Conservation (phyloP, 2,888 invertebrate genomes). For the Diaprepes abbreviatus region DNA sequence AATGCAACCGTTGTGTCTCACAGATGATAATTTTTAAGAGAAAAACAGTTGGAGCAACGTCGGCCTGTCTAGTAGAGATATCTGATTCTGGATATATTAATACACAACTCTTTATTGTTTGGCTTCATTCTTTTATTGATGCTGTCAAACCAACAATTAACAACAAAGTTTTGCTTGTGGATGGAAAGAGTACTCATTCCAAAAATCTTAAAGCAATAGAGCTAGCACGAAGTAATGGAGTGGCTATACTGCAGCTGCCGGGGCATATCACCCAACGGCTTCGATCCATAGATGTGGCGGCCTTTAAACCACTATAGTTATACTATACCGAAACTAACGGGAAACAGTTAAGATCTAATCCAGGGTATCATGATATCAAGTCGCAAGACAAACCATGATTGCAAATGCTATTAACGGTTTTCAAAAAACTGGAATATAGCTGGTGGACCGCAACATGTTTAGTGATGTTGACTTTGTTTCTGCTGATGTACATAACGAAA, state of each 20-base stretch:
- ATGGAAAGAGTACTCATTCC: neutral
- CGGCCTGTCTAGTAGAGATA: slow-evolving; percentile 22
- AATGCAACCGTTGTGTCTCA: slow-evolving; percentile 25
- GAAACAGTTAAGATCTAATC: too few species aligned
- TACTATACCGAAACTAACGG: too few species aligned
- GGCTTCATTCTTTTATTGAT: slow-evolving; percentile 3
- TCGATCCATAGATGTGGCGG: slow-evolving; percentile 26
- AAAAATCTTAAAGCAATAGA: too few species aligned
- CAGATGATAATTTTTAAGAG: slow-evolving; percentile 26
- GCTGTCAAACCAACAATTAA: slow-evolving; percentile 14
- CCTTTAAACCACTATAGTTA: too few species aligned
- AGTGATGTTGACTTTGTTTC: too few species aligned
- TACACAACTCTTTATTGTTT: slow-evolving; percentile 16
- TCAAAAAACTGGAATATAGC: too few species aligned
- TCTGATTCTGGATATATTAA: slow-evolving; percentile 31
- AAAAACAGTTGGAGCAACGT: slow-evolving; percentile 27
- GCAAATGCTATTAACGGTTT: too few species aligned
- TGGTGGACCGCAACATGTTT: too few species aligned
- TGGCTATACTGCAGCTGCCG: slow-evolving; percentile 15
- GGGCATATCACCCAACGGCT: slow-evolving; percentile 14
- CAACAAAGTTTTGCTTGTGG: slow-evolving; percentile 19
- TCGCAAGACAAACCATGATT: too few species aligned
- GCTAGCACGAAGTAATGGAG: slow-evolving; percentile 20
- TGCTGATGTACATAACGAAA: too few species aligned
- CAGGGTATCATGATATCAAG: too few species aligned